These are phyloP conservation scores for Orientallactaga bullata DNA, from an alignment of 2,113 vertebrate species.

Conservation along the genomic window DNA sequence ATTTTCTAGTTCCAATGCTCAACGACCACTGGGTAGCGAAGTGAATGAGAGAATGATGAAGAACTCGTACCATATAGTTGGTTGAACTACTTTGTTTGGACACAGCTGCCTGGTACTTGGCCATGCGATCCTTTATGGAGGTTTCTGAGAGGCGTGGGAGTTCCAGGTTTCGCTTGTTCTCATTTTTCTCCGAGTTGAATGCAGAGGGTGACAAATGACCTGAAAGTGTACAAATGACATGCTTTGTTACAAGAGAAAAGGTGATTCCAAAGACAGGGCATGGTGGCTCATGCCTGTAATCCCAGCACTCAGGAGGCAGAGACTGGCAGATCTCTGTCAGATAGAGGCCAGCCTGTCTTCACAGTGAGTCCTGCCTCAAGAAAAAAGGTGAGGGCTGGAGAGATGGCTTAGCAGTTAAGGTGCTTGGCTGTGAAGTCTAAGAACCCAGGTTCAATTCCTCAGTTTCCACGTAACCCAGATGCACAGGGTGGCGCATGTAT, in stretches of 20 bases:
- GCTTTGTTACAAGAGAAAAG: slow-evolving; percentile 46
- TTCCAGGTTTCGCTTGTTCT: slow-evolving; percentile 84
- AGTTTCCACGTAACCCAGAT: no score
- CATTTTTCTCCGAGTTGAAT: slow-evolving; percentile 84
- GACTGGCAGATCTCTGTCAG: no score
- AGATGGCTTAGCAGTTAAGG: no score
- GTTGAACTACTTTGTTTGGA: slow-evolving; percentile 89
- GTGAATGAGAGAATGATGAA: neutral
- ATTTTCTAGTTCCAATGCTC: neutral
- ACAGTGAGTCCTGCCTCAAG: neutral
- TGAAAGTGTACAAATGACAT: slow-evolving; percentile 67
- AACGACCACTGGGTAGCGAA: neutral
- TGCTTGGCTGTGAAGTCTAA: no score
- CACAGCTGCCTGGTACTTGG: slow-evolving; percentile 96
- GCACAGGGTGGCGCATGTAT: no score
- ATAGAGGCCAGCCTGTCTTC: neutral
- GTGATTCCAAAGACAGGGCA: neutral
- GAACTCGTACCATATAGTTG: slow-evolving; percentile 83
- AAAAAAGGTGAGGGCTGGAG: no score
- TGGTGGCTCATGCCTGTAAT: no score
- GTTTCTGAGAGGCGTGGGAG: slow-evolving; percentile 90
- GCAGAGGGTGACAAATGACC: slow-evolving; percentile 81
- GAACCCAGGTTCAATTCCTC: no score
- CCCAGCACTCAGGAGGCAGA: no score
- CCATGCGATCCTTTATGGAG: slow-evolving; percentile 94